Percentiles rank a stretch among this genome's conserved stretches.
phyloP scores from a whole-genome alignment of 2,113 vertebrate species.

The Pandion haliaetus region DNA sequence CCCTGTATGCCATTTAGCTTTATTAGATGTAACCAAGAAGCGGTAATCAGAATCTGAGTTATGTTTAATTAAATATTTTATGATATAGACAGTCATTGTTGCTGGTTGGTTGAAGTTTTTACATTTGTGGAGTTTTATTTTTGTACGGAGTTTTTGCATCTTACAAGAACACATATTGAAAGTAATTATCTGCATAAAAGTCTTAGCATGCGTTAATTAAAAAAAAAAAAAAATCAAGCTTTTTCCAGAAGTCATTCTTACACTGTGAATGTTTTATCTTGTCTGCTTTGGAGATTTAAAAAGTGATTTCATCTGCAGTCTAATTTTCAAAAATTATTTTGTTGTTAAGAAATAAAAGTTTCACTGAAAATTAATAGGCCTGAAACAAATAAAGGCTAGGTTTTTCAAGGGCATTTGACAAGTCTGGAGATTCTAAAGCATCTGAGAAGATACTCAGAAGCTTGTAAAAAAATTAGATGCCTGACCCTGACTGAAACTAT shows the following conservation, averaged over 20 bases:
- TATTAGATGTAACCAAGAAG: not conserved
- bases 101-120: not conserved
- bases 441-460: not conserved
- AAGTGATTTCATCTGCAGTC: not conserved
- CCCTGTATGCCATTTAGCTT: not conserved
- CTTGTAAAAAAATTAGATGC: not conserved
- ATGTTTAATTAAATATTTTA: not conserved
- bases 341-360: not conserved
- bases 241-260: not conserved
- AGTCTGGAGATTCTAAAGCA: not conserved
- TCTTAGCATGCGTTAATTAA: not conserved
- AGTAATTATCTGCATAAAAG: not conserved
- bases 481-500: not conserved
- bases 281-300: not conserved
- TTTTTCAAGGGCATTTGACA: not conserved
- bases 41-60: not conserved
- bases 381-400: not conserved
- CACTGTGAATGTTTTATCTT: not conserved
- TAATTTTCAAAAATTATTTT: not conserved
- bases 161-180: not conserved
- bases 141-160: not conserved
- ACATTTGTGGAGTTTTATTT: not conserved
- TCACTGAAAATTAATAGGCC: not conserved
- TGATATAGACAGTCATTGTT: not conserved
- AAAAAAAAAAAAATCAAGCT: not conserved